These are phyloP conservation scores for Anas bahamensis DNA, from an alignment of 2,797 vertebrate genomes.

Conservation along the genomic window DNA sequence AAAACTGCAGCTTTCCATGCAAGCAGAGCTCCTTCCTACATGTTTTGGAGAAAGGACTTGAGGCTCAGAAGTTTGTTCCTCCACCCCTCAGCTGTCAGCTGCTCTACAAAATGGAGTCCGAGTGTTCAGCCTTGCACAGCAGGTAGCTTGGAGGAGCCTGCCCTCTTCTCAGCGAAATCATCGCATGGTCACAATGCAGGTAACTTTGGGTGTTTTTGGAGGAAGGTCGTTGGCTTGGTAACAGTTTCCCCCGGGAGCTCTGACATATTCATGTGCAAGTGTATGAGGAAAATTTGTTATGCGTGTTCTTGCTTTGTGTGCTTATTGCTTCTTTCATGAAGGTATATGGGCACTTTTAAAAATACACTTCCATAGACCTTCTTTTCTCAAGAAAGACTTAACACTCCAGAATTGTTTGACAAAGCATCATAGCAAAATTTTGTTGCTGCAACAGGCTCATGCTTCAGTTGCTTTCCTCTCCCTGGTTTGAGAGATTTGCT, in stretches of 20 bases:
- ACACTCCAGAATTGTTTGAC: background rate
- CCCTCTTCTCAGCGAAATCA: background rate
- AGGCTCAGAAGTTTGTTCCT: background rate
- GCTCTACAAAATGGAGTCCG: background rate
- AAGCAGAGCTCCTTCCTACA: background rate
- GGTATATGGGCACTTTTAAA: background rate
- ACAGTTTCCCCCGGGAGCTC: background rate
- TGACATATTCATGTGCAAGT: background rate
- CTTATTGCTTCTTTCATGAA: background rate
- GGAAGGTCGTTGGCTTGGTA: background rate
- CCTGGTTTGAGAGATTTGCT: background rate
- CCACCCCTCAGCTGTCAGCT: background rate
- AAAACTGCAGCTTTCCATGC: background rate
- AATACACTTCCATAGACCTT: background rate
- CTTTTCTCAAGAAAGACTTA: background rate
- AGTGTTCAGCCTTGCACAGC: background rate
- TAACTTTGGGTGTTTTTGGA: background rate
- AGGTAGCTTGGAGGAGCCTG: background rate
- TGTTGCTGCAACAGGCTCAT: background rate
- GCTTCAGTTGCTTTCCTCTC: background rate
- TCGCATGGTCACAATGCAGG: background rate
- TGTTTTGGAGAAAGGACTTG: background rate
- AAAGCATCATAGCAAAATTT: background rate
- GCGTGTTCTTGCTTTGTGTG: background rate
- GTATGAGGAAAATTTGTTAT: background rate